These are phyloP conservation scores for Palaemon carinicauda DNA, from an alignment of 1,140 invertebrate species.

Conservation along the genomic window DNA sequence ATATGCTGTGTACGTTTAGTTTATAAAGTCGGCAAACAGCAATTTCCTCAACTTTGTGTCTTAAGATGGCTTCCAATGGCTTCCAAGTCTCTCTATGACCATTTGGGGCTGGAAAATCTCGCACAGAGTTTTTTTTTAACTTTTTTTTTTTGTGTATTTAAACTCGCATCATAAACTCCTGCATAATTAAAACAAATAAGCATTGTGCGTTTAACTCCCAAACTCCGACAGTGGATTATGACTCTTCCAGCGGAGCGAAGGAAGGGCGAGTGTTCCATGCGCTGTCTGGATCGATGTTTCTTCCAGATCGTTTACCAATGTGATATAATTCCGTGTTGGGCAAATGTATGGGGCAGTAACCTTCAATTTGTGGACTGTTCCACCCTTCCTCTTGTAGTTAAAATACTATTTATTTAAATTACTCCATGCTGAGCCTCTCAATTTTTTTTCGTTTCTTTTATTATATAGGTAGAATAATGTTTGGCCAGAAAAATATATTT, in stretches of 20 bases:
- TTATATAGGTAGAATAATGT: too few relatives aligned
- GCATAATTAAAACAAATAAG: conserved; percentile 55
- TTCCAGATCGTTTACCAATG: conserved; percentile 53
- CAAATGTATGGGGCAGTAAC: conserved; percentile 52
- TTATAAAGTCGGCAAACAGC: too few relatives aligned
- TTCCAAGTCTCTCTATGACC: too few relatives aligned
- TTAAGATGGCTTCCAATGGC: too few relatives aligned
- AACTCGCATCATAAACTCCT: conserved; percentile 44
- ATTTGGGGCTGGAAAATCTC: too few relatives aligned
- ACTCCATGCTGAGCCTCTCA: not conserved
- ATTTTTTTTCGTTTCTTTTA: not conserved
- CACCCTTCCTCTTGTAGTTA: conserved; percentile 44
- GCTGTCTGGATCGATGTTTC: conserved; percentile 24
- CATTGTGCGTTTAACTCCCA: conserved; percentile 5
- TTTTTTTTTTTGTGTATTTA: conserved; percentile 42
- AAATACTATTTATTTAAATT: conserved; percentile 46
- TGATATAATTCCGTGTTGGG: conserved; percentile 54
- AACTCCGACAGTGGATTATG: not conserved
- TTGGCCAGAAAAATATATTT: too few relatives aligned
- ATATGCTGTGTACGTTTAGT: too few relatives aligned
- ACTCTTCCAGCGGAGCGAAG: not conserved
- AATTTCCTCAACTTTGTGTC: too few relatives aligned
- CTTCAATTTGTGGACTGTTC: conserved; percentile 52
- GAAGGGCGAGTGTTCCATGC: conserved; percentile 12
- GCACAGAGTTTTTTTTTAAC: not conserved